Evolutionary conservation across 1,140 invertebrate genomes (phyloP).

Genomic region (Heliconius nattereri): DNA sequence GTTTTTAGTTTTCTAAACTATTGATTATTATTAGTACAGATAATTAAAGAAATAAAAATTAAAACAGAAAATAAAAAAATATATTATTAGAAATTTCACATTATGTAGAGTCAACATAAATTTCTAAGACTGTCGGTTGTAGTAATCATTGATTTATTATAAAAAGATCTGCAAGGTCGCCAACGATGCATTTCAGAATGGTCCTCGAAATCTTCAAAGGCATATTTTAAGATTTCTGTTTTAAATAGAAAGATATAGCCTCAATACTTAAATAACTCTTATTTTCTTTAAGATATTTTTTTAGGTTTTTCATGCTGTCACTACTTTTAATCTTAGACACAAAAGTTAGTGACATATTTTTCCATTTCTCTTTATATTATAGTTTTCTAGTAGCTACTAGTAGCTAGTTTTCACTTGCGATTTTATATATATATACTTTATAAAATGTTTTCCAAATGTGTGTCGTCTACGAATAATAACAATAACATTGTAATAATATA

Average conservation of each 20-base stretch:
- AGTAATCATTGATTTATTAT: neutral
- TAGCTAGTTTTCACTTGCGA: neutral
- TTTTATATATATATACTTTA: no score
- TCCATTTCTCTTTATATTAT: neutral
- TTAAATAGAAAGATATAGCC: neutral
- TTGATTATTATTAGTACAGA: no score
- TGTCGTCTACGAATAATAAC: no score
- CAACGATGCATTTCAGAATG: neutral
- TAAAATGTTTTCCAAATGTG: no score
- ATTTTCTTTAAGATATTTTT: neutral
- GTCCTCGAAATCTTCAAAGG: slow-evolving; percentile 4
- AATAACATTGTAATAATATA: no score
- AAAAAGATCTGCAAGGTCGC: slow-evolving; percentile 1
- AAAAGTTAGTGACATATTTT: neutral
- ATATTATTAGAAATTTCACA: neutral
- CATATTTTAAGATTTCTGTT: slow-evolving; percentile 11
- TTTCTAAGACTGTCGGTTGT: neutral
- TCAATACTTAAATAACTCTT: neutral
- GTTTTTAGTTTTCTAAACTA: no score
- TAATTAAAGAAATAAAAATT: no score
- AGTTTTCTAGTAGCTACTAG: no score
- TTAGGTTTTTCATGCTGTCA: neutral
- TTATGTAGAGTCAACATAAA: neutral
- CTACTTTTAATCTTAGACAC: neutral
- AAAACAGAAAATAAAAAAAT: no score